Base-by-base conservation (phyloP, 2,113 vertebrate genomes). In the Isichthys henryi region DNA sequence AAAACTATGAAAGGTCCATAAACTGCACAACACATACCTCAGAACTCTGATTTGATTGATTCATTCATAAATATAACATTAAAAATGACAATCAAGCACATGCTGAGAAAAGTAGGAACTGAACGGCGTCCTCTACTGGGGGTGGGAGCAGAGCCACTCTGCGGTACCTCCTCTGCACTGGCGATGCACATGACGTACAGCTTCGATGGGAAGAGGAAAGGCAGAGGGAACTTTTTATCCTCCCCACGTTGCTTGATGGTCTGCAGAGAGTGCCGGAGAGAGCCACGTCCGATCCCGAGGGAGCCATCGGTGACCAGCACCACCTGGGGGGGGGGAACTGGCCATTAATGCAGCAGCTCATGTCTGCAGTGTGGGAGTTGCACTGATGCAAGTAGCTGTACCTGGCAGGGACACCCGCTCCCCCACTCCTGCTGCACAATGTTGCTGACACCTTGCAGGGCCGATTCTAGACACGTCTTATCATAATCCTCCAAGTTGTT, bases 401-500 rank as follows among this genome's bases (percentile, higher is more conserved):
- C 39, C 39, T 99, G 98, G 93, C 98, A 99, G 70, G 98, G 97
- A 94, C 98, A 97, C 2, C 96, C 94, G 83, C 96, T 97, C 0
- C 98, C 98, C 98, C 98, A 99, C 88, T 99, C 98, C 92, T 99
- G 98, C 92, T 99, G 98, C 10, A 99, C 97, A 3, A 99, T 95
- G 21, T 96, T 99, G 95, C 96, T 98, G 88, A 99, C 97, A 27
- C 98, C 98, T 89, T 97, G 93, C 21, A 99, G 94, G 0, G 98
- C 98, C 0, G 97, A 93, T 92, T 99, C 98, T 49, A 99, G 50
- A 90, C 98, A 99, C 0, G 98, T 99, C 93, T 99, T 99, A 95
- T 99, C 98, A 93, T 98, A 98, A 91, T 99, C 98, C 58, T 99
- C 98, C 93, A 99, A 96, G 90, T 96, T 98, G 93, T 96, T 97